A percentile compares a stretch with the other conserved stretches of the same genome.
Evolutionary conservation across 2,113 vertebrate genomes (phyloP).

Genomic region (Arenaria interpres): DNA sequence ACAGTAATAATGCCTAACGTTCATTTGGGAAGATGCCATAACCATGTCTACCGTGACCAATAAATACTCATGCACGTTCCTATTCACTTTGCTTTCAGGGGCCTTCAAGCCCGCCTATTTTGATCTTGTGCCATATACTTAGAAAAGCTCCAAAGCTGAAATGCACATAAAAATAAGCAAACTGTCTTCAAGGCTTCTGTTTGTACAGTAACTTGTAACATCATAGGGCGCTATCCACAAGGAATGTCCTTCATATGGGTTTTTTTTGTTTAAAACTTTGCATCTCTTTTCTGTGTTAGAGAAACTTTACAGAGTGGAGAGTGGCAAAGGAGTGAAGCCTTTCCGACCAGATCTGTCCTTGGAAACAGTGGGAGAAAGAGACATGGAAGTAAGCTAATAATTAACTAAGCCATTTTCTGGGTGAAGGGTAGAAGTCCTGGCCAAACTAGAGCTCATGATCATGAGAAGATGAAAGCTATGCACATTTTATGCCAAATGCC

Average conservation of each 20-base stretch:
- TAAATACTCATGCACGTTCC: background rate
- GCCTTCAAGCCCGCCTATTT: background rate
- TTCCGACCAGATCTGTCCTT: conserved; percentile 91
- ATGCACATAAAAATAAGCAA: conserved; percentile 1
- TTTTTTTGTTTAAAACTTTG: background rate
- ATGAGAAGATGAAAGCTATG: background rate
- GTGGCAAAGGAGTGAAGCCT: conserved; percentile 62
- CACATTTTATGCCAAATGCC: background rate
- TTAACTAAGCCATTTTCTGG: conserved; percentile 28
- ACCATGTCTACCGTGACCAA: background rate
- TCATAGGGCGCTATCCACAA: background rate
- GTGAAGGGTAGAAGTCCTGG: background rate
- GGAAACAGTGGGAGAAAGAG: conserved; percentile 81
- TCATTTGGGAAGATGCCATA: conserved; percentile 21
- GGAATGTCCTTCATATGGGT: background rate
- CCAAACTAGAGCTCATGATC: background rate
- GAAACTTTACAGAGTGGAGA: conserved; percentile 88
- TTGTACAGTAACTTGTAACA: background rate
- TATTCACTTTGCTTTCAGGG: conserved; percentile 7
- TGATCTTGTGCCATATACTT: background rate
- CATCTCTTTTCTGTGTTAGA: conserved; percentile 72
- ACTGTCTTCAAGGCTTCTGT: background rate
- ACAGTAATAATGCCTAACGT: background rate
- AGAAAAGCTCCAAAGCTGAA: conserved; percentile 1
- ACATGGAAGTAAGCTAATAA: conserved; percentile 83